phyloP scores from a whole-genome alignment of 2,797 vertebrate species.

The Chloroceryle inda region DNA sequence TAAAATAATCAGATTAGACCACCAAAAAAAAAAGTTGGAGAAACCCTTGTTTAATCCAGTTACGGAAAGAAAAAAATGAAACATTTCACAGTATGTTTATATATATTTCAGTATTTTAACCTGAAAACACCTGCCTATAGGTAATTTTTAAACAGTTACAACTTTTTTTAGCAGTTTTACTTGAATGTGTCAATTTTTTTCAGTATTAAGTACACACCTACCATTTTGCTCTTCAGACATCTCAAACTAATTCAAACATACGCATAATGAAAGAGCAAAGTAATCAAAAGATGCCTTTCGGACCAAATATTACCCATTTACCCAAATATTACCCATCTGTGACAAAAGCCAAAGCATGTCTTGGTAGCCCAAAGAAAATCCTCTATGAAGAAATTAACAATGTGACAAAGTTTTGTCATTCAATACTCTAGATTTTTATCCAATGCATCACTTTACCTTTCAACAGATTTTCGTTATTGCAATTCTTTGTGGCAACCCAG shows the following conservation, averaged over 20 bases:
- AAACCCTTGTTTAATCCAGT: neutral
- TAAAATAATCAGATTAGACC: neutral
- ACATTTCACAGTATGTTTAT: neutral
- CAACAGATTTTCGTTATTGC: neutral
- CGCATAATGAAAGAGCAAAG: neutral
- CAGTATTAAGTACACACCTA: neutral
- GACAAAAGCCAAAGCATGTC: neutral
- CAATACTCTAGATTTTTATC: neutral
- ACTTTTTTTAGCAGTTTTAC: neutral
- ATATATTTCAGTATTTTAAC: neutral
- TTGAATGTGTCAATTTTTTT: rapidly evolving
- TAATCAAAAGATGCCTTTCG: neutral
- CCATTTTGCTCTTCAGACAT: neutral
- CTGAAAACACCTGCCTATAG: neutral
- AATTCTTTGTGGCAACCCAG: neutral
- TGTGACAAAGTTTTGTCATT: neutral
- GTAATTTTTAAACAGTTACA: neutral
- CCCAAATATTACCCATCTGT: neutral
- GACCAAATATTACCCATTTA: neutral
- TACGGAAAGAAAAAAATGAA: neutral
- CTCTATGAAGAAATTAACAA: neutral
- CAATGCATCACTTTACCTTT: neutral
- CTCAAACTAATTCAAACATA: neutral
- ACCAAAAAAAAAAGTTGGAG: neutral
- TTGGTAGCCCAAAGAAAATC: neutral